phyloP scores from a whole-genome alignment of 2,113 vertebrate species.

The Vombatus ursinus region DNA sequence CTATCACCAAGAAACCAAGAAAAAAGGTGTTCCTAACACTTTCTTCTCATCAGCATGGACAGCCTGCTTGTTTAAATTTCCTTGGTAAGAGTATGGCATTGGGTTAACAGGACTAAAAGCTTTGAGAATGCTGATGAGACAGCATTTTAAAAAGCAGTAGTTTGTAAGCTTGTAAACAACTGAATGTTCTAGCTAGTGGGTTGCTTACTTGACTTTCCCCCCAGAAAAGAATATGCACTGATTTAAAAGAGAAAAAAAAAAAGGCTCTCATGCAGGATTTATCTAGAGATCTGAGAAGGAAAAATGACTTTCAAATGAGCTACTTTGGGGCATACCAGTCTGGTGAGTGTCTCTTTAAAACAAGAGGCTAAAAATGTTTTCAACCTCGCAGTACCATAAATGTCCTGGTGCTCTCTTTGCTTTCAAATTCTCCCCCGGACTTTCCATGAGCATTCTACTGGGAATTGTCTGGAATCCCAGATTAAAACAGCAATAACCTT shows the following conservation, averaged over 20 bases:
- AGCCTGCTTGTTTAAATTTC: slow-evolving; percentile 25
- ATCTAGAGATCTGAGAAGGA: slow-evolving; percentile 52
- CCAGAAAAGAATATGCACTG: not conserved
- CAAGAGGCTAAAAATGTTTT: slow-evolving; percentile 78
- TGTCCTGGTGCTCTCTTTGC: slow-evolving; percentile 80
- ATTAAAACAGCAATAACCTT: slow-evolving; percentile 78
- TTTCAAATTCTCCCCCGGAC: slow-evolving; percentile 78
- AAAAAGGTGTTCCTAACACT: not conserved
- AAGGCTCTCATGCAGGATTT: not conserved
- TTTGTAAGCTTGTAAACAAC: not conserved
- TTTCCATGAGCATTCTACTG: slow-evolving; percentile 83
- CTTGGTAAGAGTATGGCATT: not conserved
- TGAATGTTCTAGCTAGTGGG: not conserved
- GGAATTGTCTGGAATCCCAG: slow-evolving; percentile 80
- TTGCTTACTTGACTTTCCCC: slow-evolving; percentile 48
- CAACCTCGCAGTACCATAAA: slow-evolving; percentile 83
- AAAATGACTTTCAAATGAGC: slow-evolving; percentile 62
- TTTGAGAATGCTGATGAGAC: not conserved
- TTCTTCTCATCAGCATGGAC: not conserved
- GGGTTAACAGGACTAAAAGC: not conserved
- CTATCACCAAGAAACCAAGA: slow-evolving; percentile 35
- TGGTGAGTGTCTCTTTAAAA: slow-evolving; percentile 78
- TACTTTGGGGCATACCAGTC: slow-evolving; percentile 66
- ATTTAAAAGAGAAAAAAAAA: slow-evolving; percentile 58
- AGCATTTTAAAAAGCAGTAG: not conserved